Conservation (phyloP, 53 echinoderm and acorn worm species). For the Crossaster papposus region DNA sequence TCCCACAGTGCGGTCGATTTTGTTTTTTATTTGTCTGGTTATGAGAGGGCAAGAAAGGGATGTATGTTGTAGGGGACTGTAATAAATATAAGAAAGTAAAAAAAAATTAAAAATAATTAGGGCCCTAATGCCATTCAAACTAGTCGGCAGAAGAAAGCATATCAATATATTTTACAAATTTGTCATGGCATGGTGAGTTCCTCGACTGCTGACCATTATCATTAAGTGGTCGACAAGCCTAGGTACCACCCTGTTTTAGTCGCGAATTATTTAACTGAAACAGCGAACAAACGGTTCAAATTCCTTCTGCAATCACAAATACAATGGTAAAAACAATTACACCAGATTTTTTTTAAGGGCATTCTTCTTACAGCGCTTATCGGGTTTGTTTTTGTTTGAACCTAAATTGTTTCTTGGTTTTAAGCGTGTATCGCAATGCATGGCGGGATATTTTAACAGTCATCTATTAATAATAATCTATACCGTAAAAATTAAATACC, state of each 20-base stretch:
- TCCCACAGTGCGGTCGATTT: no score
- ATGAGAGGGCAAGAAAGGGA: no score
- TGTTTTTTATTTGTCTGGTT: no score
- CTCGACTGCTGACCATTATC: background rate
- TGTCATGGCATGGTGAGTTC: background rate
- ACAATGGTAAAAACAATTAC: background rate
- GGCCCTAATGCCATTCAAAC: no score
- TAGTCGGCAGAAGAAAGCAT: no score
- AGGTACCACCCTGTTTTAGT: background rate
- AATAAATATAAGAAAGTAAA: no score
- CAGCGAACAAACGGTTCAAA: no score
- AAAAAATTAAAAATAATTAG: no score
- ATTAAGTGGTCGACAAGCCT: background rate
- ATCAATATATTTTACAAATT: no score
- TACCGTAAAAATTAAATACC: conserved; percentile 12
- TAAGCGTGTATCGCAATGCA: conserved; percentile 36
- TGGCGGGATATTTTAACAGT: conserved; percentile 34
- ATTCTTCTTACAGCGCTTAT: no score
- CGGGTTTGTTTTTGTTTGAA: background rate
- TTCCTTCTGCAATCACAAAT: background rate
- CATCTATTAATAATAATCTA: conserved; percentile 4
- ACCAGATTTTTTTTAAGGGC: no score
- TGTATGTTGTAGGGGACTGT: no score
- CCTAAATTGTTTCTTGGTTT: background rate
- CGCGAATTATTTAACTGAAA: background rate